Conservation (phyloP, 1,140 invertebrate species). For the Rhysida immarginata region DNA sequence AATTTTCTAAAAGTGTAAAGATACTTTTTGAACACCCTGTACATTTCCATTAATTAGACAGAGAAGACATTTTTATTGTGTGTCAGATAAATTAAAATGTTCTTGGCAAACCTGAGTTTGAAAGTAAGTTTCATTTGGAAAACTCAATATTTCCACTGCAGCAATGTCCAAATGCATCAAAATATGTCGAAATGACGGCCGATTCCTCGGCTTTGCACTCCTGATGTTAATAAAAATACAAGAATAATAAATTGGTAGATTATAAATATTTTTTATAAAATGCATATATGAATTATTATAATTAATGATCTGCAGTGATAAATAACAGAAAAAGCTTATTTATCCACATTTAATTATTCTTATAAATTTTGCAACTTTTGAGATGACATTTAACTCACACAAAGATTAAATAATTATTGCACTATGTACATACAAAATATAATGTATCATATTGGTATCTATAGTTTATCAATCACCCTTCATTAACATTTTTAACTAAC, state of each 20-base stretch:
- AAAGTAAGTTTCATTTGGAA: slow-evolving; percentile 44
- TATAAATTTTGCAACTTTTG: too few relatives aligned
- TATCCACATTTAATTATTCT: too few relatives aligned
- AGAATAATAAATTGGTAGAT: not conserved
- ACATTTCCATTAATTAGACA: too few relatives aligned
- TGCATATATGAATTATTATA: not conserved
- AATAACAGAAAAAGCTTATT: not conserved
- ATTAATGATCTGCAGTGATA: not conserved
- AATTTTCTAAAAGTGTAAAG: too few relatives aligned
- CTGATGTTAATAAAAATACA: slow-evolving; percentile 18
- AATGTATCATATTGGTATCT: too few relatives aligned
- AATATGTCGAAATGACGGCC: slow-evolving; percentile 89
- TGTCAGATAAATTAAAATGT: not conserved
- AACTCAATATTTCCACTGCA: slow-evolving; percentile 53
- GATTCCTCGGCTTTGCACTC: slow-evolving; percentile 73
- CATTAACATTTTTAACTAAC: too few relatives aligned
- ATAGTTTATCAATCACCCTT: too few relatives aligned
- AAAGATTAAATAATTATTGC: too few relatives aligned
- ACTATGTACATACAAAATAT: too few relatives aligned
- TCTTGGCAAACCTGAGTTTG: slow-evolving; percentile 25
- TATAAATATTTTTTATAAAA: not conserved
- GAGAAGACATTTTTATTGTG: too few relatives aligned
- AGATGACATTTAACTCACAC: too few relatives aligned
- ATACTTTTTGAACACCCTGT: too few relatives aligned
- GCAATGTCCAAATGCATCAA: slow-evolving; percentile 75